These are phyloP conservation scores for Epinephelus lanceolatus DNA, from an alignment of 2,113 vertebrate species.

Conservation along the genomic window DNA sequence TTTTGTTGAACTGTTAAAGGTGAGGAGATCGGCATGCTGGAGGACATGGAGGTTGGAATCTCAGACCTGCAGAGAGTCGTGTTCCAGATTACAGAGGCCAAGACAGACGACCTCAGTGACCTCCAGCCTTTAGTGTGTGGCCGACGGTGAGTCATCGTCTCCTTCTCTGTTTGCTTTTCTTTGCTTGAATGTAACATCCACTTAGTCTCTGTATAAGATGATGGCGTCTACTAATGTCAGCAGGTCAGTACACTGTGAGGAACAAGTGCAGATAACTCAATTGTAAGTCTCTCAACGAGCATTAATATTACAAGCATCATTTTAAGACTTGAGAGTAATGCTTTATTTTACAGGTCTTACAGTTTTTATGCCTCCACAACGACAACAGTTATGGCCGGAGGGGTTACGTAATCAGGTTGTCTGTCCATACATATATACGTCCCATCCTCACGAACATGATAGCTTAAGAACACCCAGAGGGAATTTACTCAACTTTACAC, in stretches of 20 bases:
- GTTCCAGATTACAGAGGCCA: constrained; percentile 95
- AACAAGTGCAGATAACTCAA: not conserved
- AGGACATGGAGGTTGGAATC: constrained; percentile 97
- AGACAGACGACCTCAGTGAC: constrained; percentile 86
- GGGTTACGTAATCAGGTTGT: no score
- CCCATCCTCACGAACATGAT: no score
- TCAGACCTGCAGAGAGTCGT: constrained; percentile 93
- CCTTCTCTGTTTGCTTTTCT: not conserved
- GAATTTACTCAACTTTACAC: no score
- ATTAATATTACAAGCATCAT: no score
- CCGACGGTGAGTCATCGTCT: constrained; percentile 87
- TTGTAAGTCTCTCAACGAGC: no score
- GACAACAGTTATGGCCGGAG: no score
- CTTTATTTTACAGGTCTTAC: no score
- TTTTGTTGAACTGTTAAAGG: constrained; percentile 79
- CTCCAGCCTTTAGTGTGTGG: constrained; percentile 93
- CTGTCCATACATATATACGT: no score
- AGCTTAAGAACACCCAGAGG: no score
- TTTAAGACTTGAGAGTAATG: no score
- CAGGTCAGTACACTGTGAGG: not conserved
- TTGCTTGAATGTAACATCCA: not conserved
- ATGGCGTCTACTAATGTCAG: no score
- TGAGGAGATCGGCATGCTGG: constrained; percentile 98
- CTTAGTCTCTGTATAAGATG: not conserved
- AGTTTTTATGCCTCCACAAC: no score